phyloP scores from a whole-genome alignment of 2,113 vertebrate species.

The Pithys albifrons region DNA sequence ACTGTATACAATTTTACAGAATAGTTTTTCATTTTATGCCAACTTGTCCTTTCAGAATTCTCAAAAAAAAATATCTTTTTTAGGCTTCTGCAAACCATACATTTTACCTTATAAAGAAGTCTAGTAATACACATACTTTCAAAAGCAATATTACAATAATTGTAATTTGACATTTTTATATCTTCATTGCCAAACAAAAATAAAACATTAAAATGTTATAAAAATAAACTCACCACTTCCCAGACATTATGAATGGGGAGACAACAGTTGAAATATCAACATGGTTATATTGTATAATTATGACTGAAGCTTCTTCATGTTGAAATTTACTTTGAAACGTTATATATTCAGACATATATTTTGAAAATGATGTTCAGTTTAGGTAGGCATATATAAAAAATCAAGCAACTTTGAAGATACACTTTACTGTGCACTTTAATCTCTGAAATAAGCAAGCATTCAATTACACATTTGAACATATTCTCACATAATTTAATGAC shows the following conservation, averaged over 20 bases:
- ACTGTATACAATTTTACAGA: neutral
- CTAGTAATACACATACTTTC: neutral
- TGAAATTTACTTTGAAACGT: neutral
- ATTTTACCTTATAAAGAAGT: neutral
- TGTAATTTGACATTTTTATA: neutral
- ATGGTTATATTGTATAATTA: neutral
- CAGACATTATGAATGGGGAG: neutral
- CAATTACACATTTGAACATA: neutral
- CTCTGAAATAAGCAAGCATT: neutral
- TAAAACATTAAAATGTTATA: neutral
- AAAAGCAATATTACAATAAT: neutral
- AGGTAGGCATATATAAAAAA: neutral
- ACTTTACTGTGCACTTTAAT: neutral
- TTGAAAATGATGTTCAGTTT: neutral
- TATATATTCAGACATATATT: neutral
- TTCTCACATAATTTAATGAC: neutral
- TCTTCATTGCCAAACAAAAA: neutral
- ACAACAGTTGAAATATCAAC: neutral
- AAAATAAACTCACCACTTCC: neutral
- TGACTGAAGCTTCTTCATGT: neutral
- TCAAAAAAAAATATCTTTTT: neutral
- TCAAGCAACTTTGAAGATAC: neutral
- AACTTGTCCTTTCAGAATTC: neutral
- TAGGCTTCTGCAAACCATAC: neutral
- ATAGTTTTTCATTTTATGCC: neutral